A percentile compares a stretch with the other conserved stretches of the same genome.
Evolutionary conservation across 1,140 invertebrate species (phyloP).

Genomic region (Pseudoatta argentina): DNA sequence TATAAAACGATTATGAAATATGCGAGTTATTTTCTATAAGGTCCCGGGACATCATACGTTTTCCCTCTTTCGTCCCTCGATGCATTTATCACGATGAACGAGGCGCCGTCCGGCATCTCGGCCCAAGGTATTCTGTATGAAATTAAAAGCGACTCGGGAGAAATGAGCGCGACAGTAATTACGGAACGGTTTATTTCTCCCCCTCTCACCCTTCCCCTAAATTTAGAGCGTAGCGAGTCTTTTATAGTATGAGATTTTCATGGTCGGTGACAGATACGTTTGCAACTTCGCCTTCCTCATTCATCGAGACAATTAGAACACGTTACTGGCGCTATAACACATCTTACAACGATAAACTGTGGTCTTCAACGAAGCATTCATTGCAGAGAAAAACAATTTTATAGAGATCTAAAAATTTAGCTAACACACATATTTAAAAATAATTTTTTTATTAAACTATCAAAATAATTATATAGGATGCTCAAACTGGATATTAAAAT

Average conservation of each 20-base stretch:
- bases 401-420: too few species aligned
- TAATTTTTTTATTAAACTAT: too few species aligned
- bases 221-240: conserved; percentile 9
- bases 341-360: neutral
- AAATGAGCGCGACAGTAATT: conserved; percentile 53
- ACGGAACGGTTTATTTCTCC: conserved; percentile 41
- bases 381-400: neutral
- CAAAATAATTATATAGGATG: too few species aligned
- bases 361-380: neutral
- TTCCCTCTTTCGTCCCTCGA: neutral
- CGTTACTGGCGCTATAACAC: neutral
- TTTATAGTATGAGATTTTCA: conserved; percentile 44
- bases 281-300: neutral
- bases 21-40: conserved; percentile 28
- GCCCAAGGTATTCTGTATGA: conserved; percentile 34
- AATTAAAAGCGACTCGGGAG: conserved; percentile 42
- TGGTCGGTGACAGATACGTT: neutral
- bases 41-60: conserved; percentile 8
- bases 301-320: conserved; percentile 1
- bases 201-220: neutral
- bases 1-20: neutral
- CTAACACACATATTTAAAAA: too few species aligned
- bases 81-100: conserved; percentile 43
- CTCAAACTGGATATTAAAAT: too few species aligned
- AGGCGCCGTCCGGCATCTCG: conserved; percentile 2